Conservation (phyloP, 2,888 invertebrate genomes). For the Acanthosoma haemorrhoidale region DNA sequence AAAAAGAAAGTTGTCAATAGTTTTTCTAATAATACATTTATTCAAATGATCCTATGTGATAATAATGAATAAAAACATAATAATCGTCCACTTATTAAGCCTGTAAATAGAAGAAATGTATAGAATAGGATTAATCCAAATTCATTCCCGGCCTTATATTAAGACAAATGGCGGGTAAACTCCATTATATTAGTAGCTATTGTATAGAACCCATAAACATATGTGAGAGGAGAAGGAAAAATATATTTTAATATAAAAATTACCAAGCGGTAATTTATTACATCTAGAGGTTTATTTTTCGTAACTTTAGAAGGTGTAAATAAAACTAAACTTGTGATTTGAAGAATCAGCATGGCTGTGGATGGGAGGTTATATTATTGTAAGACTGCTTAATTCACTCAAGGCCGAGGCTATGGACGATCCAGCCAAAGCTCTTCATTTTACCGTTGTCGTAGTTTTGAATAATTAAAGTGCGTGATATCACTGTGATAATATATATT, state of each 20-base stretch:
- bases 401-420: slow-evolving; percentile 38
- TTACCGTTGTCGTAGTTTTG: slow-evolving; percentile 33
- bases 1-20: no score
- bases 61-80: background rate
- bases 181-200: background rate
- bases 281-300: background rate
- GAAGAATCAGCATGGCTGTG: slow-evolving; percentile 28
- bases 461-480: slow-evolving; percentile 24
- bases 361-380: slow-evolving; percentile 39
- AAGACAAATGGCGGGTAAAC: background rate
- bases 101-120: background rate
- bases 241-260: background rate
- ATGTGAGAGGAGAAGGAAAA: background rate
- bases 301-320: background rate
- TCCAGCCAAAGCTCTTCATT: slow-evolving; percentile 32
- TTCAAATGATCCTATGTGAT: background rate
- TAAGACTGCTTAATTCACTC: slow-evolving; percentile 36
- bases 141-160: background rate
- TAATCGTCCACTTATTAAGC: background rate
- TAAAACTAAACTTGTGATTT: background rate
- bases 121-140: background rate
- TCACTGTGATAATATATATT: background rate
- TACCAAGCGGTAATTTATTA: background rate
- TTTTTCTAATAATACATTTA: background rate
- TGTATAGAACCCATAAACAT: background rate